Percentiles rank a stretch among this genome's conserved stretches.
These are phyloP conservation scores for Mormyrops attenuatus DNA, from an alignment of 2,797 vertebrate species.

Conservation along the genomic window DNA sequence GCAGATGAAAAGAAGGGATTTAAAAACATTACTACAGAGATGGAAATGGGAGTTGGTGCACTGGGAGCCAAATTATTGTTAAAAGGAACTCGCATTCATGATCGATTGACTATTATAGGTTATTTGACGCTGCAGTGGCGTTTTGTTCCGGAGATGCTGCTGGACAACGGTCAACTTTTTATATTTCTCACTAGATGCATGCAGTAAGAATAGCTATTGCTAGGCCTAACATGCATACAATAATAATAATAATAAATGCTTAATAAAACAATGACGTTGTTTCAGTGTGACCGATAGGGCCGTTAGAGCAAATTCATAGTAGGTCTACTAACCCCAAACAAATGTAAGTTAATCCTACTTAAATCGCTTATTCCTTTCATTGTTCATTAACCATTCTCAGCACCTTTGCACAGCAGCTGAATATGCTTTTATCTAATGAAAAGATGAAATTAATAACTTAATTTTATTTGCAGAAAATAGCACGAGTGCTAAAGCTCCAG, in stretches of 20 bases:
- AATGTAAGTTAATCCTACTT: background rate
- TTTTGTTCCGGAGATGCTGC: constrained; percentile 39
- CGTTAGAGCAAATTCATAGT: background rate
- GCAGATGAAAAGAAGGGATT: constrained; percentile 64
- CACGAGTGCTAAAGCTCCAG: background rate
- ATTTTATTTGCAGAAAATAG: background rate
- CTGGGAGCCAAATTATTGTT: constrained; percentile 68
- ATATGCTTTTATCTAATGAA: background rate
- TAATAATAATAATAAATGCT: background rate
- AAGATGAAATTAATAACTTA: background rate
- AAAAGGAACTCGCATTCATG: constrained; percentile 62
- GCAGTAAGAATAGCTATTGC: background rate
- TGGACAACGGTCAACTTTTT: constrained; percentile 45
- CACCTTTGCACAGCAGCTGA: background rate
- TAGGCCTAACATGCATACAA: background rate
- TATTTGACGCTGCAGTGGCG: constrained; percentile 60
- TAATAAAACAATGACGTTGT: background rate
- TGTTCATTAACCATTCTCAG: background rate
- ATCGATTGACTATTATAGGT: constrained; percentile 69
- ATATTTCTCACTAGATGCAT: background rate
- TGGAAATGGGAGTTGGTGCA: constrained; percentile 43
- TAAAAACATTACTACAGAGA: constrained; percentile 67
- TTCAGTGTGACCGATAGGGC: background rate
- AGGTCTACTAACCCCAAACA: background rate
- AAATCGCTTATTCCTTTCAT: background rate